Percentiles rank a stretch among this genome's conserved stretches.
These are phyloP conservation scores for Acronicta psi DNA, from an alignment of 2,888 invertebrate species.

Conservation along the genomic window DNA sequence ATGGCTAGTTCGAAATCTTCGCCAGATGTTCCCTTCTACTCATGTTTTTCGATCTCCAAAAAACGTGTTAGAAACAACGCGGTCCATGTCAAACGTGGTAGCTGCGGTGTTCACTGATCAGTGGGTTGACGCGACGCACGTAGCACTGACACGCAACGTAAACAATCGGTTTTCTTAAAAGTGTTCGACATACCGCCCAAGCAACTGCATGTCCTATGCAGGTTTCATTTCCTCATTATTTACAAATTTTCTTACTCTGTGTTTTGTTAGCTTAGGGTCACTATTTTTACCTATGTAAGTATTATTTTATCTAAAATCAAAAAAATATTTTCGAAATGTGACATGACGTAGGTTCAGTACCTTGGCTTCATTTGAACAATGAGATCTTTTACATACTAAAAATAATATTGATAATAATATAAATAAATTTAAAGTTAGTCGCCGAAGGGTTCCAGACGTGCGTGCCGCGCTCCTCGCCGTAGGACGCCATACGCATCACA, in stretches of 20 bases:
- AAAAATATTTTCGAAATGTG: neutral
- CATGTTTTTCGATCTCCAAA: neutral
- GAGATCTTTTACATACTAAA: slow-evolving; percentile 41
- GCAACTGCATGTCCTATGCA: neutral
- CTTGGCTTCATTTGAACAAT: slow-evolving; percentile 7
- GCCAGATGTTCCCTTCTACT: neutral
- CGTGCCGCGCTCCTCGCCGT: slow-evolving; percentile 72
- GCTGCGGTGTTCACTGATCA: slow-evolving; percentile 2
- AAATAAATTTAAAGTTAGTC: slow-evolving; percentile 62
- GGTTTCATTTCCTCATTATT: too few species aligned
- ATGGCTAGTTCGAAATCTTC: too few species aligned
- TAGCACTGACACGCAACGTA: neutral
- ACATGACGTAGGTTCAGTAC: too few species aligned
- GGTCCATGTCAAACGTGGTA: slow-evolving; percentile 1
- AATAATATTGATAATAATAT: slow-evolving; percentile 58
- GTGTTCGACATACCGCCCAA: neutral
- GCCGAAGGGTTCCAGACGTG: slow-evolving; percentile 70
- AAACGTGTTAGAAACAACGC: neutral
- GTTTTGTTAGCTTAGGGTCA: too few species aligned
- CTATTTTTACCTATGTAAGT: too few species aligned
- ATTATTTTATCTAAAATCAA: too few species aligned
- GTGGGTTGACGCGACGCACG: slow-evolving; percentile 6
- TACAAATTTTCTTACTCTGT: neutral
- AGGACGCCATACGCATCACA: slow-evolving; percentile 72
- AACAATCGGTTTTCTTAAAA: slow-evolving; percentile 5